Evolutionary conservation across 2,888 invertebrate genomes (phyloP), one percentile per base, ranked within the genome.

Genomic region (Bellardia pandia): DNA sequence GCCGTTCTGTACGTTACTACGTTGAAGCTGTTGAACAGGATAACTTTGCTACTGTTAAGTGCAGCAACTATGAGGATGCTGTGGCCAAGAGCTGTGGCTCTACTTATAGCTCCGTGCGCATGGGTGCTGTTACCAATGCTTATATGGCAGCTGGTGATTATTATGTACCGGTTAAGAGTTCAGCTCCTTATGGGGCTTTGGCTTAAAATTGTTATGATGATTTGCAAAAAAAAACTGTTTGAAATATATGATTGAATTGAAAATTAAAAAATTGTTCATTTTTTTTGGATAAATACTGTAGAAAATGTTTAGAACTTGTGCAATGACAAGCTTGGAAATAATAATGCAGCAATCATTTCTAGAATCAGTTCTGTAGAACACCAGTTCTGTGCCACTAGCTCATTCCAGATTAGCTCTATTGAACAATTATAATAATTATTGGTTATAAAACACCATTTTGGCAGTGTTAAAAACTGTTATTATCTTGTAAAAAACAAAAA

Each of bases 1-100:
- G 88, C 2, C 90, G 94, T 68, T 91, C 94, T 0, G 92, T 92
- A 85, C n/a, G 88, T 53, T 94, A 93, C 83, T 94, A 91, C 78
- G 92, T 92, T 0, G 94, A 94, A 90, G 93, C 94, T 3, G 85
- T 94, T 3, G 40, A 64, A 5, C 83, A 86, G 30, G 89, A 90
- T 23, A 88, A 89, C 37, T 94, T 94, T 78, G 81, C 78, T 1
- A 89, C 92, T 0, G 85, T 89, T 13, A 74, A 88, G 11, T 92
- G 92, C 51, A 2, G 72, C 0, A 64, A 71, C 23, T 90, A 90
- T 33, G 37, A 87, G 7, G 64, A 85, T 42, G 90, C 91, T 37
- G 88, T 89, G 11, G 76, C 77, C 0, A 88, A 90, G n/a, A 85
- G 86, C 0, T 91, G 91, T 77, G 88, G 89, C 16, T 72, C 71